A percentile compares a stretch with the other conserved stretches of the same genome.
Conservation (phyloP, 2,888 invertebrate species). For the Drosophila fulvimacula region DNA sequence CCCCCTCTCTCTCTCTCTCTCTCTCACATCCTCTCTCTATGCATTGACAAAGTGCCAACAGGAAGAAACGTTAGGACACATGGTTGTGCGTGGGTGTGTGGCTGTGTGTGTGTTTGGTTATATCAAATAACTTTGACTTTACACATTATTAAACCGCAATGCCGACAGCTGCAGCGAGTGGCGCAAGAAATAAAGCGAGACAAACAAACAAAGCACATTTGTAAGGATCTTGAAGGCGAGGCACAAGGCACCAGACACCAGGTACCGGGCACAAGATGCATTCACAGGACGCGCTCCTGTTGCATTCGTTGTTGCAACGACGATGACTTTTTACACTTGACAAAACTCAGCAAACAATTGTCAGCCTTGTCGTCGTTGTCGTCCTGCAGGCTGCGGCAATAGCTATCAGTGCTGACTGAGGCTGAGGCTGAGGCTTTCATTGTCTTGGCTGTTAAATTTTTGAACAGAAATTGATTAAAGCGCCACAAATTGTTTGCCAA, state of each 20-base stretch:
- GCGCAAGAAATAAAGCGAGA: constrained; percentile 63
- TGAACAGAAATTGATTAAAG: constrained; percentile 76
- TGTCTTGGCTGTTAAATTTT: constrained; percentile 73
- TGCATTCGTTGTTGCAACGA: constrained; percentile 52
- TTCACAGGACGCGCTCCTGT: constrained; percentile 56
- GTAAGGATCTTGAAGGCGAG: constrained; percentile 57
- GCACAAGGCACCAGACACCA: background rate
- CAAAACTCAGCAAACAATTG: constrained; percentile 78
- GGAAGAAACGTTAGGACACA: constrained; percentile 29
- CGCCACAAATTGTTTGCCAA: constrained; percentile 64
- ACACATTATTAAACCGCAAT: constrained; percentile 82
- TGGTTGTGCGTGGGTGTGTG: constrained; percentile 14
- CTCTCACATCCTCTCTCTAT: background rate
- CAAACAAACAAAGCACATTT: constrained; percentile 69
- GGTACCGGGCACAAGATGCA: background rate
- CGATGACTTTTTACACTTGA: constrained; percentile 67
- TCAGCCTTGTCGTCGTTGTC: constrained; percentile 65
- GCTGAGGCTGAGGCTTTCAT: constrained; percentile 30
- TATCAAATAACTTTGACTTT: constrained; percentile 82
- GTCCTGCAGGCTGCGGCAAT: constrained; percentile 6
- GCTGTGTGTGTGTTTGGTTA: constrained; percentile 46
- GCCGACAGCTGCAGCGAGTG: constrained; percentile 51
- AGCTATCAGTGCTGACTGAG: constrained; percentile 1
- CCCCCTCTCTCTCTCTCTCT: constrained; percentile 1
- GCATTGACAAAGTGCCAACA: constrained; percentile 62